These are phyloP conservation scores for Eupithecia insigniata DNA, from an alignment of 2,888 invertebrate genomes.

Conservation along the genomic window DNA sequence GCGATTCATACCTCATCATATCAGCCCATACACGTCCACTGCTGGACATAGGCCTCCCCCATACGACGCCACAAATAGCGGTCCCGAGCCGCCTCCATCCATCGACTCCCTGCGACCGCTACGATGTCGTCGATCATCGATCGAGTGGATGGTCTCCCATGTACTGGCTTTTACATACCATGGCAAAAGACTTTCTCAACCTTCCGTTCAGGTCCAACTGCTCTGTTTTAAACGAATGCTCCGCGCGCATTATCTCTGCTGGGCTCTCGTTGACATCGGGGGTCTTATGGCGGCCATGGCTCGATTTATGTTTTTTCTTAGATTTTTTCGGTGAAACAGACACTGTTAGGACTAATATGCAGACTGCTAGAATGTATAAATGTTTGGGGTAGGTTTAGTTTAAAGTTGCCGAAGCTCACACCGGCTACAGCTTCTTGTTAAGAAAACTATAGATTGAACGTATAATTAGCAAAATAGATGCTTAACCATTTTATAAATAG, in stretches of 20 bases:
- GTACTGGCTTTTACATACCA: background rate
- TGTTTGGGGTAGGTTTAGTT: background rate
- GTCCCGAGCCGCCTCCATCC: too few relatives aligned
- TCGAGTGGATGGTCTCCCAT: too few relatives aligned
- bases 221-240: background rate
- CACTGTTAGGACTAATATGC: background rate
- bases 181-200: background rate
- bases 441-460: background rate
- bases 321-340: background rate
- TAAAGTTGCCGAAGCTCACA: background rate
- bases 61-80: too few relatives aligned
- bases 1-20: too few relatives aligned
- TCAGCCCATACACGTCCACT: too few relatives aligned
- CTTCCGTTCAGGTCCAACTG: background rate
- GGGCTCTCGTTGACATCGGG: background rate
- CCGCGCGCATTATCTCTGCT: background rate
- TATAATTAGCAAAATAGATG: too few relatives aligned
- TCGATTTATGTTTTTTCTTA: constrained; percentile 1
- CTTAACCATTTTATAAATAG: too few relatives aligned
- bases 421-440: background rate
- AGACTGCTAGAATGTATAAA: constrained; percentile 1
- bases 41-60: too few relatives aligned
- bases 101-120: too few relatives aligned
- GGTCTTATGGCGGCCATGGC: background rate
- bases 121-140: too few relatives aligned